Percentiles rank a stretch among this genome's conserved stretches.
Conservation (phyloP, 1,140 invertebrate genomes). For the Tetranychus cinnabarinus region DNA sequence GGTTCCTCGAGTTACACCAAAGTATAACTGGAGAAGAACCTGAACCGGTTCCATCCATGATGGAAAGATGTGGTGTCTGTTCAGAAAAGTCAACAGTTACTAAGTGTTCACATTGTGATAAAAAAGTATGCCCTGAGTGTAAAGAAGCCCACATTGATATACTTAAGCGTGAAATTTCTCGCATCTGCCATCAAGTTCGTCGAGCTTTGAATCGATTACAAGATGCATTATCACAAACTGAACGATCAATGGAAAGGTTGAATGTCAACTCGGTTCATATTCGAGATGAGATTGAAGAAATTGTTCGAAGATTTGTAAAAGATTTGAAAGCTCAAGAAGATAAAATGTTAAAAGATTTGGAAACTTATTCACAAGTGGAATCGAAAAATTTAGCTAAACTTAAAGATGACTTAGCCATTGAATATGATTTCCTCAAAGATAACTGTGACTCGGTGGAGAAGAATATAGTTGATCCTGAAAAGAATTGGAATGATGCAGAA, state of each 20-base stretch:
- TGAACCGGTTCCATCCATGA: conserved; percentile 17
- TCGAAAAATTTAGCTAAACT: conserved; percentile 50
- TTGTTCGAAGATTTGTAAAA: conserved; percentile 61
- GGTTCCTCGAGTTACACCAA: conserved; percentile 81
- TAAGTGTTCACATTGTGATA: conserved; percentile 76
- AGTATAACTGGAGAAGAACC: conserved; percentile 49
- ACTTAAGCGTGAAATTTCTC: conserved; percentile 64
- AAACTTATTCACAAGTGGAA: conserved; percentile 60
- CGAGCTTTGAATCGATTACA: conserved; percentile 59
- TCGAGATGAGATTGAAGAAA: conserved; percentile 73
- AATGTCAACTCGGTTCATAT: conserved; percentile 62
- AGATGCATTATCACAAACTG: conserved; percentile 52
- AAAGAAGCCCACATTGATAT: conserved; percentile 85
- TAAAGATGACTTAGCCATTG: conserved; percentile 76
- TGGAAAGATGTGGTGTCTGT: conserved; percentile 40
- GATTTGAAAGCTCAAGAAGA: conserved; percentile 64
- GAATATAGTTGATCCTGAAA: conserved; percentile 42
- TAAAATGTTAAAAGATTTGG: conserved; percentile 59
- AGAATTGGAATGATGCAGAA: conserved; percentile 27
- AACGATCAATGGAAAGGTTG: conserved; percentile 56
- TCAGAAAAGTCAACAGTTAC: conserved; percentile 78
- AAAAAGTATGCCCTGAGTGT: conserved; percentile 68
- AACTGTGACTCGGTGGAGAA: conserved; percentile 89
- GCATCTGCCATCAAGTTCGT: conserved; percentile 47
- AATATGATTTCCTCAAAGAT: conserved; percentile 71